A percentile compares a stretch with the other conserved stretches of the same genome.
Evolutionary conservation across 2,797 vertebrate species (phyloP).

Genomic region (Parambassis ranga): DNA sequence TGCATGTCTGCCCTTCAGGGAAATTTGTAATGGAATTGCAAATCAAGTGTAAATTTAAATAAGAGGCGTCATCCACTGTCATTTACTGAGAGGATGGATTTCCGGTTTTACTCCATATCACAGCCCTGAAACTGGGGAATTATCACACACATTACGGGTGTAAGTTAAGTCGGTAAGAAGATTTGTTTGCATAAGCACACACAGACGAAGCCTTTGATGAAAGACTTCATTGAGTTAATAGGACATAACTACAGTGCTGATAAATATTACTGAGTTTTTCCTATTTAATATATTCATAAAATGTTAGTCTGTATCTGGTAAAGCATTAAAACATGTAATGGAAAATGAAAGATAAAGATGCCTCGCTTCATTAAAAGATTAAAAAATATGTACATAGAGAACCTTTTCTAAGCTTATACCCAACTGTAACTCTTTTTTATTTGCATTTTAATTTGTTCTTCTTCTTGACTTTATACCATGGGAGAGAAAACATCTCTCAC

Average conservation of each 20-base stretch:
- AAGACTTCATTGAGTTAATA: conserved; percentile 10
- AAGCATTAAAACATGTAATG: background rate
- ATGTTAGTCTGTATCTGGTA: background rate
- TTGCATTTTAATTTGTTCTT: background rate
- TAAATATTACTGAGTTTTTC: conserved; percentile 4
- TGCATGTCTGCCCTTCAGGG: too few relatives aligned
- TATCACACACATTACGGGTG: conserved; percentile 49
- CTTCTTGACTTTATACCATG: background rate
- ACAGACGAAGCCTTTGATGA: conserved; percentile 35
- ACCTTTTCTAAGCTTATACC: too few relatives aligned
- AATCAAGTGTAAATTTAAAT: conserved; percentile 52
- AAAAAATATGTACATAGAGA: too few relatives aligned
- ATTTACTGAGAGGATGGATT: conserved; percentile 33
- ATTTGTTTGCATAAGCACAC: conserved; percentile 70
- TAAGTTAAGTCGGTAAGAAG: conserved; percentile 71
- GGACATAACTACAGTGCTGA: background rate
- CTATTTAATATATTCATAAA: background rate
- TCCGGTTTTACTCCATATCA: conserved; percentile 46
- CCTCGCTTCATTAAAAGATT: background rate
- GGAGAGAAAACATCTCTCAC: background rate
- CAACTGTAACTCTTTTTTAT: too few relatives aligned
- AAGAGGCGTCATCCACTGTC: conserved; percentile 11
- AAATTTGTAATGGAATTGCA: conserved; percentile 39
- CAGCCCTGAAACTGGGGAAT: conserved; percentile 47
- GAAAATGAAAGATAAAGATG: background rate